Evolutionary conservation across 2,888 invertebrate species (phyloP).

Genomic region (Drosophila macrospina): DNA sequence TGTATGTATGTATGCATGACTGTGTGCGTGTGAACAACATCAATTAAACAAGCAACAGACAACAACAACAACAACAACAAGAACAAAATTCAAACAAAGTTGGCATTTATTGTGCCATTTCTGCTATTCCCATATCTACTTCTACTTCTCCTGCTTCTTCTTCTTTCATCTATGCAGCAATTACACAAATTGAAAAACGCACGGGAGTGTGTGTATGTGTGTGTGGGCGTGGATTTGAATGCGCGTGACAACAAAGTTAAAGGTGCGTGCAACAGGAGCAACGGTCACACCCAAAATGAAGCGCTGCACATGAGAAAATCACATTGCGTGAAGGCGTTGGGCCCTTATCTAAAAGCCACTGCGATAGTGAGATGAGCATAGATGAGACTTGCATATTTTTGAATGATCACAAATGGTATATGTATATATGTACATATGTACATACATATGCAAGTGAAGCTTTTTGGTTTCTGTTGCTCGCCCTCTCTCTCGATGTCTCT

Average conservation of each 20-base stretch:
- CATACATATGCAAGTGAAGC: no score
- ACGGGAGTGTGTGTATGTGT: constrained; percentile 49
- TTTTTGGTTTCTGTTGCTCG: not conserved
- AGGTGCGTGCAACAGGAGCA: constrained; percentile 58
- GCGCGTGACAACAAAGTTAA: constrained; percentile 42
- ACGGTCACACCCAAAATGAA: constrained; percentile 46
- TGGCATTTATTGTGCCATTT: constrained; percentile 50
- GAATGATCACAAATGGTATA: no score
- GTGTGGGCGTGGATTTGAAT: constrained; percentile 30
- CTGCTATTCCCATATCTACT: not conserved
- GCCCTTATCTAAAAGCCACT: no score
- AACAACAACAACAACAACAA: constrained; percentile 25
- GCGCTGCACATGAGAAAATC: no score
- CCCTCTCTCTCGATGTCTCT: not conserved
- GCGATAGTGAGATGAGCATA: no score
- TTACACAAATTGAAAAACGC: constrained; percentile 72
- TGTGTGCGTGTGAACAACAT: constrained; percentile 67
- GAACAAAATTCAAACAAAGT: constrained; percentile 53
- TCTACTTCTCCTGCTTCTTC: not conserved
- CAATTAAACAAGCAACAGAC: constrained; percentile 61
- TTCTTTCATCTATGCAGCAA: constrained; percentile 45
- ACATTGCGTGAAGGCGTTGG: constrained; percentile 47
- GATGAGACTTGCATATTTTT: no score
- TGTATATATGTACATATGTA: no score
- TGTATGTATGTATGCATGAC: constrained; percentile 24